These are phyloP conservation scores for Clavelina lepadiformis DNA, from an alignment of 23 tunicate genomes.

Conservation along the genomic window DNA sequence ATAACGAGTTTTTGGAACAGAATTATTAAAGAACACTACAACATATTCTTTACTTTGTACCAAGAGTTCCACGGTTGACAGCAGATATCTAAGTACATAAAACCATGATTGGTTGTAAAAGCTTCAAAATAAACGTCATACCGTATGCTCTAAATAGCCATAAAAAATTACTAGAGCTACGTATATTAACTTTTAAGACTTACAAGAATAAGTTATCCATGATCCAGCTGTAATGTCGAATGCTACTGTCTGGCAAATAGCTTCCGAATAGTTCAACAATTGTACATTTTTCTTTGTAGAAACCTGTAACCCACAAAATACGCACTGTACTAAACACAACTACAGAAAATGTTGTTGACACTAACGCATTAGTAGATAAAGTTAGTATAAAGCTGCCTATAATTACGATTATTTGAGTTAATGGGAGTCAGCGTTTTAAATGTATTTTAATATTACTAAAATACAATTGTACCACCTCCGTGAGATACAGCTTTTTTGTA, in stretches of 20 bases:
- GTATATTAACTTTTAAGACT: too few relatives aligned
- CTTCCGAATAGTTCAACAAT: conserved; percentile 75
- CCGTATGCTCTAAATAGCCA: too few relatives aligned
- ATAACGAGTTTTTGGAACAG: conserved; percentile 40
- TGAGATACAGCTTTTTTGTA: conserved; percentile 78
- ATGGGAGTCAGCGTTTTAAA: too few relatives aligned
- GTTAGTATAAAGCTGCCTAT: too few relatives aligned
- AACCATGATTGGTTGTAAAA: too few relatives aligned
- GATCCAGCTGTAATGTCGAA: conserved; percentile 70
- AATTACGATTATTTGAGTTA: too few relatives aligned
- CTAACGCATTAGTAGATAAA: too few relatives aligned
- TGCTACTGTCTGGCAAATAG: conserved; percentile 59
- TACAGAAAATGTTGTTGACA: too few relatives aligned
- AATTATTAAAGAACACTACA: conserved; percentile 64
- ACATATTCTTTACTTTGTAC: conserved; percentile 62
- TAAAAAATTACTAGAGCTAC: too few relatives aligned
- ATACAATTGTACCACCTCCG: too few relatives aligned
- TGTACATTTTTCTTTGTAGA: conserved; percentile 67
- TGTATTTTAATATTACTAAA: too few relatives aligned
- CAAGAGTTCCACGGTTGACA: conserved; percentile 67
- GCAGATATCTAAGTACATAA: conserved; percentile 39
- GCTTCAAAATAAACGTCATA: too few relatives aligned
- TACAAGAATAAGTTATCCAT: conserved; percentile 88
- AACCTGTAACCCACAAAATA: conserved; percentile 39
- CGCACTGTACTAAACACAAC: neutral